Conservation (phyloP, 2,888 invertebrate genomes). For the Caenorhabditis sp. region DNA sequence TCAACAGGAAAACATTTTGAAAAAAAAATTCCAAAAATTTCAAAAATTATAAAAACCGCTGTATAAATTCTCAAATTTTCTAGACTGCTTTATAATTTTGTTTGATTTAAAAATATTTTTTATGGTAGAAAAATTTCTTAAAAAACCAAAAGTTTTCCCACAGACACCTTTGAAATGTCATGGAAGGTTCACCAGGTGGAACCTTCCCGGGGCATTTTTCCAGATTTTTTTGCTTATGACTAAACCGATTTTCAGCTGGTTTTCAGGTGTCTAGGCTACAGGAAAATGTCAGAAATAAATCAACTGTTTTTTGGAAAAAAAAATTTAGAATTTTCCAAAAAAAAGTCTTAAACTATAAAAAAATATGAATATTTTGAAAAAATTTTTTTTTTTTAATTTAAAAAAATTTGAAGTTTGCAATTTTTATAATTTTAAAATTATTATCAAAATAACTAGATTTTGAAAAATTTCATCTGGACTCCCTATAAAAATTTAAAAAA, state of each 20-base stretch:
- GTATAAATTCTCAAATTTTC: too few species aligned
- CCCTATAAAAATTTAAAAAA: too few species aligned
- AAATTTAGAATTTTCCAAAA: background rate
- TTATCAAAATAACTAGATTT: background rate
- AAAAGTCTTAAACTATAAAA: too few species aligned
- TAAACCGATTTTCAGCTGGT: background rate
- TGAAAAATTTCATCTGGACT: too few species aligned
- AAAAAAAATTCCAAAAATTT: too few species aligned
- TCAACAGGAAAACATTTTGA: too few species aligned
- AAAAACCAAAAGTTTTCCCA: background rate
- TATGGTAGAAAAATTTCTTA: too few species aligned
- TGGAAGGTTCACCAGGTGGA: background rate
- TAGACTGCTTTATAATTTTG: too few species aligned
- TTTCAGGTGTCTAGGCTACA: background rate
- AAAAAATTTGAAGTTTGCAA: background rate
- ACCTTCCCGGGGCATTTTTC: background rate
- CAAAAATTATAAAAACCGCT: too few species aligned
- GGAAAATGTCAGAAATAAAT: background rate
- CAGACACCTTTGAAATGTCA: background rate
- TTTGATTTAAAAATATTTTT: too few species aligned
- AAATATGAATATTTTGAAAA: conserved; percentile 11
- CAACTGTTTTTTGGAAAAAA: background rate
- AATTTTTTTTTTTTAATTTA: background rate
- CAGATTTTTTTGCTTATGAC: background rate
- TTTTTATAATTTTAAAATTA: conserved; percentile 11